Evolutionary conservation across 2,888 invertebrate genomes (phyloP).

Genomic region (Rhorus exstirpatorius): DNA sequence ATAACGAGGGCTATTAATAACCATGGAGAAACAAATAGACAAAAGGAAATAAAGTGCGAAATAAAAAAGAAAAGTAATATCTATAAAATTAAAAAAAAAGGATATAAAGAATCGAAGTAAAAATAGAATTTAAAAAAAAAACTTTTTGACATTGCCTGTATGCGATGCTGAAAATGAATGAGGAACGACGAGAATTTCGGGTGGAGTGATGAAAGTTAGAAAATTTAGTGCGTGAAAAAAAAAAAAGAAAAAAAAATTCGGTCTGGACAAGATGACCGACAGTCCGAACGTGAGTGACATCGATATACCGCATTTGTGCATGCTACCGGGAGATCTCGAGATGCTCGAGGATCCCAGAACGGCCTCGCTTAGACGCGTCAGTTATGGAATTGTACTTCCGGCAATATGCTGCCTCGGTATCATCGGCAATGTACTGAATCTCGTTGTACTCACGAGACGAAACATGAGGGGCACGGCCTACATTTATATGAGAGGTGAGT

Average conservation of each 20-base stretch:
- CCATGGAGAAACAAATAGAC: too few species aligned
- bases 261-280: conserved; percentile 71
- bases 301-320: conserved; percentile 72
- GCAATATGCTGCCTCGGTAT: conserved; percentile 91
- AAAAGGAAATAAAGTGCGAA: too few species aligned
- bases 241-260: conserved; percentile 38
- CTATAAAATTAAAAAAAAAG: neutral
- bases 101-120: neutral
- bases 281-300: conserved; percentile 71
- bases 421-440: conserved; percentile 92
- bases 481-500: conserved; percentile 92
- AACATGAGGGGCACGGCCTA: conserved; percentile 94
- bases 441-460: conserved; percentile 92
- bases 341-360: conserved; percentile 88
- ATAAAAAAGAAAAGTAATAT: neutral
- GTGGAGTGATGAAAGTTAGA: conserved; percentile 21
- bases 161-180: neutral
- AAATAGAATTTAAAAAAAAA: neutral
- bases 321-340: conserved; percentile 77
- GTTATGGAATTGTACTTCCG: conserved; percentile 90
- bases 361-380: conserved; percentile 88
- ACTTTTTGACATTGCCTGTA: neutral
- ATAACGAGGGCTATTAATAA: neutral
- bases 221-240: conserved; percentile 34
- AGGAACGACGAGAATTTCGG: neutral